A percentile compares a stretch with the other conserved stretches of the same genome.
Conservation (phyloP, 2,888 invertebrate species). For the Notodonta dromedarius region DNA sequence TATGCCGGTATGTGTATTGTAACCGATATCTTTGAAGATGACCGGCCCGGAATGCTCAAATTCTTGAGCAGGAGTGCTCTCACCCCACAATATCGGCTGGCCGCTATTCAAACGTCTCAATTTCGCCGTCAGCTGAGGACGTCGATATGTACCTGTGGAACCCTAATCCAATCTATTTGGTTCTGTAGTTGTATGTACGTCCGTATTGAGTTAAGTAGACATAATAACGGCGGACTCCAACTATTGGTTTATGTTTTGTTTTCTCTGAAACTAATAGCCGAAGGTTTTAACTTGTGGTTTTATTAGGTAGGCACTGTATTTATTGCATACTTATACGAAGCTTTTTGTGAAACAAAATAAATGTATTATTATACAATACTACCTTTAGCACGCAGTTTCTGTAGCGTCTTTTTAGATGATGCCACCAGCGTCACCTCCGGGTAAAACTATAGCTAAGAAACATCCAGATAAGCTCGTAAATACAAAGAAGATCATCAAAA, state of each 20-base stretch:
- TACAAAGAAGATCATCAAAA: no score
- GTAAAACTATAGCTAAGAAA: no score
- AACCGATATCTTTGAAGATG: constrained; percentile 27
- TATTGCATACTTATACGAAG: neutral
- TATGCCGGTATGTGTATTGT: constrained; percentile 19
- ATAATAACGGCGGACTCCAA: constrained; percentile 7
- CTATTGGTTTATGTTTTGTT: constrained; percentile 10
- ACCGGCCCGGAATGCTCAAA: constrained; percentile 38
- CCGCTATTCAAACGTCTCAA: constrained; percentile 43
- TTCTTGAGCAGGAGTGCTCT: constrained; percentile 50
- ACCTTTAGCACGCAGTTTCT: no score
- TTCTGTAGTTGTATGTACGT: constrained; percentile 12
- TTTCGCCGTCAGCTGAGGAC: constrained; percentile 35
- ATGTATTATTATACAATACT: no score
- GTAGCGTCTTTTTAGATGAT: no score
- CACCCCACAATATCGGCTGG: constrained; percentile 43
- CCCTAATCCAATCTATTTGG: constrained; percentile 43
- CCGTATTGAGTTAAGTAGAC: constrained; percentile 10
- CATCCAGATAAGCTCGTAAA: no score
- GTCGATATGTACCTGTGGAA: constrained; percentile 47
- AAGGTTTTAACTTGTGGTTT: neutral
- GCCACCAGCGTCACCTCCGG: no score
- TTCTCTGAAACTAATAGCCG: constrained; percentile 2
- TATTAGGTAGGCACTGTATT: neutral
- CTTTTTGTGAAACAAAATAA: neutral